phyloP scores from a whole-genome alignment of 2,797 vertebrate genomes.

The Cyclura pinguis region DNA sequence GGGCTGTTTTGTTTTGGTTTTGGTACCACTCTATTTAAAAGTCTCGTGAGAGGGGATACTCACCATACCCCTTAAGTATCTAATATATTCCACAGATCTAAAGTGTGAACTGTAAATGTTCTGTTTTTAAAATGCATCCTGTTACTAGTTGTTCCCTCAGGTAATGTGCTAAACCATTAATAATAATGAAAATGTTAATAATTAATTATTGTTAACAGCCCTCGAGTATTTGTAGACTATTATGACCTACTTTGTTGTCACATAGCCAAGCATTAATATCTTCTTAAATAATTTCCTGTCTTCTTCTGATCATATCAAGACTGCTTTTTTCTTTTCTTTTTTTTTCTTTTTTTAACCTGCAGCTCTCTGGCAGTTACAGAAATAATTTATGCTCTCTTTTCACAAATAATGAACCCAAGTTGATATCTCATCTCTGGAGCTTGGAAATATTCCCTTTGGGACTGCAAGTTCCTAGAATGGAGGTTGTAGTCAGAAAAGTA shows the following conservation, averaged over 20 bases:
- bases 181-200: slow-evolving; percentile 49
- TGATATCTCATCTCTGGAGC: not conserved
- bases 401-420: slow-evolving; percentile 4
- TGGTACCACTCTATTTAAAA: not conserved
- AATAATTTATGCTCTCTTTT: not conserved
- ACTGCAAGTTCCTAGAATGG: no score
- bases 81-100: not conserved
- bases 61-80: not conserved
- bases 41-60: not conserved
- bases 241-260: slow-evolving; percentile 36
- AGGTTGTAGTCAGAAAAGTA: no score
- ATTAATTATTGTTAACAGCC: slow-evolving; percentile 35
- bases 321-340: not conserved
- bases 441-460: no score
- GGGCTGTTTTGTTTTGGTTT: not conserved
- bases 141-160: slow-evolving; percentile 27
- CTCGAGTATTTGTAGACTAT: slow-evolving; percentile 46
- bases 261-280: slow-evolving; percentile 24
- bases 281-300: slow-evolving; percentile 25
- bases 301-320: slow-evolving; percentile 8
- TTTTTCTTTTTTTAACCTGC: not conserved
- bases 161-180: slow-evolving; percentile 15
- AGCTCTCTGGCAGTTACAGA: not conserved
- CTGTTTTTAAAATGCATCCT: slow-evolving; percentile 39
- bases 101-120: slow-evolving; percentile 14